Percentiles rank a stretch among this genome's conserved stretches.
Evolutionary conservation across 2,888 invertebrate species (phyloP).

Genomic region (Blastobasis adustella): DNA sequence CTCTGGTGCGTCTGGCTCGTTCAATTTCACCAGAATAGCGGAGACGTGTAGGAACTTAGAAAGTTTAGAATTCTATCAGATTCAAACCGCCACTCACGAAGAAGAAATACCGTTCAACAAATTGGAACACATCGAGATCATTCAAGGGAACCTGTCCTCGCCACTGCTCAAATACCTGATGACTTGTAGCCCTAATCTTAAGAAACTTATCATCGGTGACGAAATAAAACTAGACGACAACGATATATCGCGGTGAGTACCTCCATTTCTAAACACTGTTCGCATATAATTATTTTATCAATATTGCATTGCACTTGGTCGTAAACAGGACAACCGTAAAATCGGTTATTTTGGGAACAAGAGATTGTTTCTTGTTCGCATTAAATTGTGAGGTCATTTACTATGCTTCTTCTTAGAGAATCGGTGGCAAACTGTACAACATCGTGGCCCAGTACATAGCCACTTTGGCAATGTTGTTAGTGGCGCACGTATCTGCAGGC

Average conservation of each 20-base stretch:
- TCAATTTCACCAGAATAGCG: conserved; percentile 76
- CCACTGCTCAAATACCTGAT: conserved; percentile 76
- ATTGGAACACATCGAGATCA: conserved; percentile 78
- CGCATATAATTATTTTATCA: neutral
- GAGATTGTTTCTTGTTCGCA: too few relatives aligned
- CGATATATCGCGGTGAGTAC: conserved; percentile 75
- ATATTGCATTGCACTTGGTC: too few relatives aligned
- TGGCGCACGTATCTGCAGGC: too few relatives aligned
- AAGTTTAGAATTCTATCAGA: conserved; percentile 79
- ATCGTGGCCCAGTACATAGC: too few relatives aligned
- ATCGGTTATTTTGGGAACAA: neutral
- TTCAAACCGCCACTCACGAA: conserved; percentile 75
- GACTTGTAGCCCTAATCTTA: conserved; percentile 74
- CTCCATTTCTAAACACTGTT: too few relatives aligned
- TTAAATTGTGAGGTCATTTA: too few relatives aligned
- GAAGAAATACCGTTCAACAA: conserved; percentile 74
- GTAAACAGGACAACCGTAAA: neutral
- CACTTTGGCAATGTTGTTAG: too few relatives aligned
- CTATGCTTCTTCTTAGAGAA: too few relatives aligned
- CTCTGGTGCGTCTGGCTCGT: conserved; percentile 71
- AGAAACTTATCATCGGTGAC: conserved; percentile 79
- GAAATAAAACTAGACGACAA: conserved; percentile 79
- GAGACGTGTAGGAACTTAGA: conserved; percentile 75
- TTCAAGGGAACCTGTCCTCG: conserved; percentile 77
- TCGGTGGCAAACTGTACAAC: too few relatives aligned